phyloP scores from a whole-genome alignment of 2,888 invertebrate species.

The Rhaphigaster nebulosa region DNA sequence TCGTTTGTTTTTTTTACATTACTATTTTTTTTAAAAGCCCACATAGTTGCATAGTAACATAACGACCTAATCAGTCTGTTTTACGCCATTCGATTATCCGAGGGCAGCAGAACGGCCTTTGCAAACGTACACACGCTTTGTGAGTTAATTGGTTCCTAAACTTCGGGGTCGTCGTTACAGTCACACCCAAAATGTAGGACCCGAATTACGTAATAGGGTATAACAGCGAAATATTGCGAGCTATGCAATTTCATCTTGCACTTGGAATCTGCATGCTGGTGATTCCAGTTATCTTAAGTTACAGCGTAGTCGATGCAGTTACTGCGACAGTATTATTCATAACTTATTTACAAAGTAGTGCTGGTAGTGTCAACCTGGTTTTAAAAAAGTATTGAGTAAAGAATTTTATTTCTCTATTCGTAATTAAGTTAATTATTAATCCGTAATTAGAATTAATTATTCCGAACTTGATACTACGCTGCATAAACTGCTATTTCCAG shows the following conservation, averaged over 20 bases:
- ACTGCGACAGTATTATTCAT: too few relatives aligned
- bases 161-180: neutral
- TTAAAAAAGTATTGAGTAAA: too few relatives aligned
- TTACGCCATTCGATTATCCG: neutral
- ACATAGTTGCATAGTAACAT: neutral
- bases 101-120: neutral
- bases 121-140: neutral
- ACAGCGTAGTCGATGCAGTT: too few relatives aligned
- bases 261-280: neutral
- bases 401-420: too few relatives aligned
- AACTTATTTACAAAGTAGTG: too few relatives aligned
- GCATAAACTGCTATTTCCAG: too few relatives aligned
- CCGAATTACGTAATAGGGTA: neutral
- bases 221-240: neutral
- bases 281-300: neutral
- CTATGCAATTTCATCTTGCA: neutral
- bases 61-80: neutral
- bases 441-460: too few relatives aligned
- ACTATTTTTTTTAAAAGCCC: too few relatives aligned
- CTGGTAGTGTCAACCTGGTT: too few relatives aligned
- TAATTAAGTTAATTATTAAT: too few relatives aligned
- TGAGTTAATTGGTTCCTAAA: neutral
- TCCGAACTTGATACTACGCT: too few relatives aligned
- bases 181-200: neutral
- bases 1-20: too few relatives aligned